phyloP scores from a whole-genome alignment of 2,888 invertebrate species.

The Tetranychus truncatus region DNA sequence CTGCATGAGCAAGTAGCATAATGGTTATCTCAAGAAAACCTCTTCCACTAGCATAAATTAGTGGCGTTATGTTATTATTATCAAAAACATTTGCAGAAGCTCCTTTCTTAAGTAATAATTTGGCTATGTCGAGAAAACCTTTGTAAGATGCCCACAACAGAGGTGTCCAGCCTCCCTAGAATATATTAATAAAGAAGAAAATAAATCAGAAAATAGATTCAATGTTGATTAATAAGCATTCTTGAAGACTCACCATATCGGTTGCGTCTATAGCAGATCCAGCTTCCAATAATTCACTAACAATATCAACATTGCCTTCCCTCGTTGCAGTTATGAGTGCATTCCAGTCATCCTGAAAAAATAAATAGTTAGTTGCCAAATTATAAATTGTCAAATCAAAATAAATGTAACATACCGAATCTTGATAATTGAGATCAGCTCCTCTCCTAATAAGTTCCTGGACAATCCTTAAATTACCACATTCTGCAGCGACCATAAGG shows the following conservation, averaged over 20 bases:
- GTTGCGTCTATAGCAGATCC: constrained; percentile 67
- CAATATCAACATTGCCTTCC: constrained; percentile 63
- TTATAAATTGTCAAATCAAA: constrained; percentile 11
- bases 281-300: constrained; percentile 59
- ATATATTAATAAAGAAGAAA: background rate
- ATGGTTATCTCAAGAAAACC: constrained; percentile 69
- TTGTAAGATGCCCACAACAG: constrained; percentile 97
- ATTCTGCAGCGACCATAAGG: constrained; percentile 72
- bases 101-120: constrained; percentile 56
- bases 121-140: constrained; percentile 50
- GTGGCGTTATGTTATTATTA: constrained; percentile 74
- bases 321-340: constrained; percentile 74
- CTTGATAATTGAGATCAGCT: constrained; percentile 76
- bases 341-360: constrained; percentile 64
- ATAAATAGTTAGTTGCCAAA: constrained; percentile 23
- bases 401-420: constrained; percentile 42
- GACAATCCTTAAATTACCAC: constrained; percentile 63
- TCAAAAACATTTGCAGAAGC: constrained; percentile 90
- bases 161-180: constrained; percentile 60
- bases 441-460: constrained; percentile 67
- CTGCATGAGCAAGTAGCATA: constrained; percentile 61
- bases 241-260: constrained; percentile 49
- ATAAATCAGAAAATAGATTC: background rate
- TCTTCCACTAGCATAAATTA: constrained; percentile 87
- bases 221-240: constrained; percentile 31